Conservation (phyloP, 2,888 invertebrate genomes). For the Cerastoderma edule region DNA sequence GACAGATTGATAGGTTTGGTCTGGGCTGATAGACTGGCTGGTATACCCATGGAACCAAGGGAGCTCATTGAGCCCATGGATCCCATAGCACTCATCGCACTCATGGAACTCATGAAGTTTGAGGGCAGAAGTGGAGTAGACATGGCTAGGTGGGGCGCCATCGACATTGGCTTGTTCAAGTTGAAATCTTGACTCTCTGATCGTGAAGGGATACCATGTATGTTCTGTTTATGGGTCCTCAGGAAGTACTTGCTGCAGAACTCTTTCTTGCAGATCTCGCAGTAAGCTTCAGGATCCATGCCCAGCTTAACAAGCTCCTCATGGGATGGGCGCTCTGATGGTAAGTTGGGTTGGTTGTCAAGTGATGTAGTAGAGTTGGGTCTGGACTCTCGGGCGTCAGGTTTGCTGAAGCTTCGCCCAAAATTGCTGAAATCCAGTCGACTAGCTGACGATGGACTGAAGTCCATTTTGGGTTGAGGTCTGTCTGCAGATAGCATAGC, state of each 20-base stretch:
- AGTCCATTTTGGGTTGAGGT: conserved; percentile 41
- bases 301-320: conserved; percentile 82
- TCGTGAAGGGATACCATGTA: conserved; percentile 93
- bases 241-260: conserved; percentile 99
- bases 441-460: conserved; percentile 54
- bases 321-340: conserved; percentile 70
- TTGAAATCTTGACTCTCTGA: conserved; percentile 42
- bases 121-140: conserved; percentile 57
- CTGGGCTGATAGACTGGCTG: conserved; percentile 40
- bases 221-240: conserved; percentile 98
- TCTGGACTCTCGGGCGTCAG: conserved; percentile 58
- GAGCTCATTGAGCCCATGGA: conserved; percentile 7
- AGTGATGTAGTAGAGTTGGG: conserved; percentile 49
- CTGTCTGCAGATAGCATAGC: conserved; percentile 29
- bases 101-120: conserved; percentile 38
- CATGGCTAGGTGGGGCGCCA: conserved; percentile 56
- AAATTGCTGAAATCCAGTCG: conserved; percentile 57
- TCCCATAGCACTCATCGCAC: neutral
- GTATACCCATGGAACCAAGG: conserved; percentile 20
- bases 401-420: conserved; percentile 54
- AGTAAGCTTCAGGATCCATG: conserved; percentile 84
- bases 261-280: conserved; percentile 95
- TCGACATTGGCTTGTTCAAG: conserved; percentile 36
- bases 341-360: conserved; percentile 46
- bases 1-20: conserved; percentile 56